These are phyloP conservation scores for Characodon lateralis DNA, from an alignment of 2,797 vertebrate species.

Conservation along the genomic window DNA sequence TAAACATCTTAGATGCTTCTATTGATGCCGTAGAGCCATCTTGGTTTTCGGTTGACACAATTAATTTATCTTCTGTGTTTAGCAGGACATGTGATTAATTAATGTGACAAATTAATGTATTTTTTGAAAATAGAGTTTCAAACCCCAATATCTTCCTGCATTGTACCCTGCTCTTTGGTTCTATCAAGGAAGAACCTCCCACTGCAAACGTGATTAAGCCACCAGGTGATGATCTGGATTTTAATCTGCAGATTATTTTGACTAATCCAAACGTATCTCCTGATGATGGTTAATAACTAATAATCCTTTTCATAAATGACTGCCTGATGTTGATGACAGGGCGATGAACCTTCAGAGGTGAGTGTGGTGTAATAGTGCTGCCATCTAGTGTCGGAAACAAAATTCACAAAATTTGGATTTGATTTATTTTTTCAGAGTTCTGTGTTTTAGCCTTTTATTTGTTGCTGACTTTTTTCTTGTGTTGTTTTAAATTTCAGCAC, in stretches of 20 bases:
- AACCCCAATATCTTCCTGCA: not conserved
- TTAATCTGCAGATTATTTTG: slow-evolving; percentile 56
- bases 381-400: slow-evolving; percentile 61
- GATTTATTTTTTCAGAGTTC: not conserved
- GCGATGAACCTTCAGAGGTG: not conserved
- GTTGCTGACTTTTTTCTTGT: not conserved
- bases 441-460: not conserved
- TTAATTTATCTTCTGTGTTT: not conserved
- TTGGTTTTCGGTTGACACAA: not conserved
- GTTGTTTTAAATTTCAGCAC: not conserved
- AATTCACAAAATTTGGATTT: not conserved
- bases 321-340: slow-evolving; percentile 23
- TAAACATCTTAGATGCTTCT: not conserved
- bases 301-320: slow-evolving; percentile 58
- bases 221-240: slow-evolving; percentile 59
- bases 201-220: slow-evolving; percentile 50
- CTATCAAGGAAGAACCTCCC: slow-evolving; percentile 10
- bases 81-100: not conserved
- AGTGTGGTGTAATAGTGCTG: slow-evolving; percentile 38
- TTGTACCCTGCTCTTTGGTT: slow-evolving; percentile 3
- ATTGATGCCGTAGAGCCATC: too few species aligned
- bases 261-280: slow-evolving; percentile 63
- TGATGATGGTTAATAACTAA: slow-evolving; percentile 68
- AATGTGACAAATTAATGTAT: not conserved
- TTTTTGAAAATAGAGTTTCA: not conserved